These are phyloP conservation scores for Pyrgilauda ruficollis DNA, from an alignment of 2,113 vertebrate genomes.

Conservation along the genomic window DNA sequence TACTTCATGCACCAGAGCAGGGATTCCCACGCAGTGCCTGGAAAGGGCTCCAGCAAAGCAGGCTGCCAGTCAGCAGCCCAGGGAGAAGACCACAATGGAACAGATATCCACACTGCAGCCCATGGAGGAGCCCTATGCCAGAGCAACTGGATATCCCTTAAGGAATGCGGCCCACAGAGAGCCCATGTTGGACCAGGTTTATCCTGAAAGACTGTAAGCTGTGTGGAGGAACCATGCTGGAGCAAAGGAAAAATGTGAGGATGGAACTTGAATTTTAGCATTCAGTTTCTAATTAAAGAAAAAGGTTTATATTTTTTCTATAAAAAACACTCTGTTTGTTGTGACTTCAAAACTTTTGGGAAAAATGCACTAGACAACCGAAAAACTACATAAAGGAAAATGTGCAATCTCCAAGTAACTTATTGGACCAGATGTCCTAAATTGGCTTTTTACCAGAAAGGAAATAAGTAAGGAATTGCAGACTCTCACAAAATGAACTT, in stretches of 20 bases:
- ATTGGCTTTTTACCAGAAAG: background rate
- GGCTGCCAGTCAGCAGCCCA: accelerated
- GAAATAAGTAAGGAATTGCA: background rate
- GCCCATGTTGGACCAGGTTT: background rate
- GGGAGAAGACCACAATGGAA: background rate
- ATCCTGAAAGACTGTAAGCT: background rate
- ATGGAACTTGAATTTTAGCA: background rate
- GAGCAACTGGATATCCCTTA: background rate
- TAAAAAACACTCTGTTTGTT: background rate
- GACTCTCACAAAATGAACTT: background rate
- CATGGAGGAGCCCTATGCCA: background rate
- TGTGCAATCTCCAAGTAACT: background rate
- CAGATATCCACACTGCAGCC: background rate
- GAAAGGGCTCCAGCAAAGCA: background rate
- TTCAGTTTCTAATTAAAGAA: background rate
- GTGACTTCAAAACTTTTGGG: background rate
- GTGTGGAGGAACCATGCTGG: background rate
- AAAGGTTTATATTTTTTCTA: background rate
- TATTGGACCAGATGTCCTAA: background rate
- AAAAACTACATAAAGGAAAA: background rate
- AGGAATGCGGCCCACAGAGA: background rate
- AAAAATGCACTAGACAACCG: background rate
- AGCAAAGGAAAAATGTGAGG: background rate
- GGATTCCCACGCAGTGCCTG: background rate
- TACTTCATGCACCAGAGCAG: accelerated